Base-by-base conservation (phyloP, 2,797 vertebrate species). In the Sibirionetta formosa region DNA sequence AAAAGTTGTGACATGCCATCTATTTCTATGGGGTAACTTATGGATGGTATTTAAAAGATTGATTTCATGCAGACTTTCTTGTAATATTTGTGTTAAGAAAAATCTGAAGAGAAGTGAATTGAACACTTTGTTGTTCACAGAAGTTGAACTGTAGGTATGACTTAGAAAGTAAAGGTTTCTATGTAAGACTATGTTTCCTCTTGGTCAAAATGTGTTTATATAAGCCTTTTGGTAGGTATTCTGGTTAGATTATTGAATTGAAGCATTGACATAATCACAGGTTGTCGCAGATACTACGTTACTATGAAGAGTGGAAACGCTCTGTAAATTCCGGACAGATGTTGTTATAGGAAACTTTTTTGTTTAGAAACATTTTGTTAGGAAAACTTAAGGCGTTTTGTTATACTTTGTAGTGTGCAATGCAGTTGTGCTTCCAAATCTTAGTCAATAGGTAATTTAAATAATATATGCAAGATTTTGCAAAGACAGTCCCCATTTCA, bases 151-250 rank as follows among this genome's bases (percentile, higher is more conserved):
- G 50, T 72, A 82, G 48, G 9, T 78, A 19, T 66, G 65, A 83
- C 44, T 87, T 87, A 11, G 69, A 75, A 91, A 90, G 42, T 11
- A 77, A 91, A 61, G 29, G 42, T 72, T 86, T 84, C 65, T 76
- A 18, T 63, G 38, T 71, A 75, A 90, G 57, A 11, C 77, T 23
- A 48, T 27, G 51, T 87, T 35, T 35, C 13, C 81, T 73, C 17
- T 38, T 82, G 11, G 23, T 94, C 92, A 78, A 86, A 84, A 80
- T 70, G 29, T 64, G 18, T 90, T 86, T 82, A 46, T 61, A 57
- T 33, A 40, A 61, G 44, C 29, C 40, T 89, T 24, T 42, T 85
- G 22, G 17, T 51, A 93, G 51, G 31, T 79, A 85, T 92, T 53
- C 35, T 89, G 0, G 51, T 75, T 85, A 38, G 68, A 19, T 40